Percentiles rank a stretch among this genome's conserved stretches.
These are phyloP conservation scores for Enteromius afrohamiltoni DNA, from an alignment of 2,797 vertebrate genomes.

Conservation along the genomic window DNA sequence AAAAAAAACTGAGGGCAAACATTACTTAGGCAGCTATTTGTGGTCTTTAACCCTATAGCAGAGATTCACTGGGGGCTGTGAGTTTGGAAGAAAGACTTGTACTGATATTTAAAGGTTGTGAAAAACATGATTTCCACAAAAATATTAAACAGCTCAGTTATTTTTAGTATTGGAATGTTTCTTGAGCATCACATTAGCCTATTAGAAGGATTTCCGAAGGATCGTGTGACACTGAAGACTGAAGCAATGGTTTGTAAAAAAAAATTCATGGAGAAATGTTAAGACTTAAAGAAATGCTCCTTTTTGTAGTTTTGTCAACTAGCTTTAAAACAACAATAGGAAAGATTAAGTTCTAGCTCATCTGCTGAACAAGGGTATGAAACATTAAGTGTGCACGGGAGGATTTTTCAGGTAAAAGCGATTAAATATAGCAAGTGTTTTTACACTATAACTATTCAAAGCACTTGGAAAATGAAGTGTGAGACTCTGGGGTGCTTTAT, in stretches of 20 bases:
- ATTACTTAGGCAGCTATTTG: conserved; percentile 16
- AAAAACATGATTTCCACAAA: not conserved
- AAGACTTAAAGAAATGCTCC: not conserved
- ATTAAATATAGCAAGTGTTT: not conserved
- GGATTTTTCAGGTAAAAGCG: not conserved
- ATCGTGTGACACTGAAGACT: not conserved
- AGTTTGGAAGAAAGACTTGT: not conserved
- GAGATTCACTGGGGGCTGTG: not conserved
- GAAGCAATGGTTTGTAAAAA: too few species aligned
- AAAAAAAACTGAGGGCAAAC: conserved; percentile 23
- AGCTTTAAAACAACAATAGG: not conserved
- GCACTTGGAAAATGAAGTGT: not conserved
- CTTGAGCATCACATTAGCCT: not conserved
- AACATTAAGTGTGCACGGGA: not conserved
- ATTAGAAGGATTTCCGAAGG: not conserved
- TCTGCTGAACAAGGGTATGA: not conserved
- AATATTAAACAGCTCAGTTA: not conserved
- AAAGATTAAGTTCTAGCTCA: not conserved
- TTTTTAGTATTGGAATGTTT: not conserved
- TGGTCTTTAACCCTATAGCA: conserved; percentile 16
- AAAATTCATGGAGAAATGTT: too few species aligned
- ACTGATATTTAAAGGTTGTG: not conserved
- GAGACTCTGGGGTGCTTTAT: not conserved
- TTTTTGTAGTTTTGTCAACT: not conserved
- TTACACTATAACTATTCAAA: not conserved